These are phyloP conservation scores for Ardeotis arabs DNA, from an alignment of 2,113 vertebrate genomes.

Conservation along the genomic window DNA sequence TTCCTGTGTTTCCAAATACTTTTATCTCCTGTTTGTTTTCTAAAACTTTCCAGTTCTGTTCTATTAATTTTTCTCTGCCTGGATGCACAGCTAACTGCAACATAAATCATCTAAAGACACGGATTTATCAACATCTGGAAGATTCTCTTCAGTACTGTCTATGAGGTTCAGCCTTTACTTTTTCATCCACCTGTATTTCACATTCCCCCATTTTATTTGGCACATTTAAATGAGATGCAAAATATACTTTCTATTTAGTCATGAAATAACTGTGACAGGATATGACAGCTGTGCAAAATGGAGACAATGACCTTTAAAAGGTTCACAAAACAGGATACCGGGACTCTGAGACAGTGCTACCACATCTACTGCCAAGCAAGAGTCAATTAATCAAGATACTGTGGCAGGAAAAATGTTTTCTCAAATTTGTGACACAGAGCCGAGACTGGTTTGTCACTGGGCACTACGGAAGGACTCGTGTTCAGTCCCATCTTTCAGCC, in stretches of 20 bases:
- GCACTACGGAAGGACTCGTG: neutral
- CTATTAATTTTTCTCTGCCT: conserved; percentile 38
- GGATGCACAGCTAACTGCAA: conserved; percentile 26
- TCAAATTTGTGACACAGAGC: neutral
- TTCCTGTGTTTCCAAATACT: conserved; percentile 4
- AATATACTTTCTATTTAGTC: neutral
- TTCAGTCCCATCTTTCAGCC: neutral
- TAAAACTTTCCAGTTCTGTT: conserved; percentile 1
- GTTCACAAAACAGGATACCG: neutral
- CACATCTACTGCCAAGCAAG: neutral
- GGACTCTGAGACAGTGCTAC: neutral
- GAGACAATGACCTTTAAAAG: neutral
- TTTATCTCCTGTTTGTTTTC: neutral
- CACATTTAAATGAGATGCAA: conserved; percentile 5
- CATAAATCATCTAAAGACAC: conserved; percentile 25
- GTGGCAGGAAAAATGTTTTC: neutral
- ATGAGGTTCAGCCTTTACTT: neutral
- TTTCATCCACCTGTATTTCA: neutral
- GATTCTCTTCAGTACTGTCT: neutral
- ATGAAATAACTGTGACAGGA: neutral
- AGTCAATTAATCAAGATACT: neutral
- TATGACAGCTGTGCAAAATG: neutral
- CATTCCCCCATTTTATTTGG: neutral
- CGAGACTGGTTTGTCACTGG: neutral
- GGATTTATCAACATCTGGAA: conserved; percentile 26